These are phyloP conservation scores for Pogonomyrmex californicus DNA, from an alignment of 1,140 invertebrate species.

Conservation along the genomic window DNA sequence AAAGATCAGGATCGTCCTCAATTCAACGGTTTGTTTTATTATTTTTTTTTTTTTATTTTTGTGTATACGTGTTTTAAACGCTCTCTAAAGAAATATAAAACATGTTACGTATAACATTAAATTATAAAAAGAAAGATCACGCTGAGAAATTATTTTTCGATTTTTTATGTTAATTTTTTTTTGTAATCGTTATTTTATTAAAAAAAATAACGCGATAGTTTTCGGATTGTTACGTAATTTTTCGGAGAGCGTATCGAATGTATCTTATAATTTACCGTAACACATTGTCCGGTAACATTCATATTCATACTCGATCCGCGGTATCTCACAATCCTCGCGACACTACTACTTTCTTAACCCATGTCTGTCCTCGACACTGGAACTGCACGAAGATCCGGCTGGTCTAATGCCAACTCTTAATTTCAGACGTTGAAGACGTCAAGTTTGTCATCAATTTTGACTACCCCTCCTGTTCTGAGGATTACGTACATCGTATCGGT, in stretches of 20 bases:
- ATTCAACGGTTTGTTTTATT: constrained; percentile 61
- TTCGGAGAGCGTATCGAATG: constrained; percentile 62
- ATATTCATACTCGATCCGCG: constrained; percentile 41
- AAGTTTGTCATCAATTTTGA: constrained; percentile 99
- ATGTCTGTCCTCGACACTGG: constrained; percentile 64
- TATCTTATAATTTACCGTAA: constrained; percentile 37
- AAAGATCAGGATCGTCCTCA: constrained; percentile 59
- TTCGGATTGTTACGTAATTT: constrained; percentile 5
- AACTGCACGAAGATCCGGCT: not conserved
- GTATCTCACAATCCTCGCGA: constrained; percentile 61
- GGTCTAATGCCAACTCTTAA: constrained; percentile 72
- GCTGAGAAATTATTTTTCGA: not conserved
- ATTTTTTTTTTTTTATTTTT: constrained; percentile 65
- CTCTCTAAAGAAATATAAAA: constrained; percentile 65
- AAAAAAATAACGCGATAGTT: not conserved
- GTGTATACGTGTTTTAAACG: constrained; percentile 60
- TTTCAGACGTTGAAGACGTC: constrained; percentile 99
- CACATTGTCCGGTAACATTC: constrained; percentile 24
- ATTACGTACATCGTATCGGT: constrained; percentile 99
- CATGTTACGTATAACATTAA: constrained; percentile 18
- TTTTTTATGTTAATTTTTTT: constrained; percentile 7
- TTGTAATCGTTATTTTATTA: not conserved
- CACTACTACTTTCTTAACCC: constrained; percentile 69
- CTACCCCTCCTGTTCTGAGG: constrained; percentile 99
- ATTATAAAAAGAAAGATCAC: not conserved